Conservation (phyloP, 2,888 invertebrate species). For the Agriotes lineatus region DNA sequence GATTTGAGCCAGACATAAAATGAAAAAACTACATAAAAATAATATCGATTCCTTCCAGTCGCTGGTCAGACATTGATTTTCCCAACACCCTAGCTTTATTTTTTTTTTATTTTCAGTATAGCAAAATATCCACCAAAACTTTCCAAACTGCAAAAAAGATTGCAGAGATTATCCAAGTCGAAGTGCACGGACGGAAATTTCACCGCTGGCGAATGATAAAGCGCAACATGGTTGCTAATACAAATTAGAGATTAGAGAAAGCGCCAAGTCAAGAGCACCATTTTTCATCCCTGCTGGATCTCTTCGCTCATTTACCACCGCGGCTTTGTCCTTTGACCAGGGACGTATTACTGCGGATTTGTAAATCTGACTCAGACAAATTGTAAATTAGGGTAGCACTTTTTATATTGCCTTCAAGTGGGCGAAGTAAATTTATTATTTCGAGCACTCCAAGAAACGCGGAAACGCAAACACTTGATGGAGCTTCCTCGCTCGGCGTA, state of each 20-base stretch:
- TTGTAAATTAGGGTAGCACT: conserved; percentile 24
- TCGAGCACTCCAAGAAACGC: conserved; percentile 6
- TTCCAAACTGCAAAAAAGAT: too few species aligned
- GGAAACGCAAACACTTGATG: not conserved
- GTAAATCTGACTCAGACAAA: conserved; percentile 31
- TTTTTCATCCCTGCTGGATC: conserved; percentile 30
- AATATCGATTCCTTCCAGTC: too few species aligned
- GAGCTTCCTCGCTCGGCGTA: not conserved
- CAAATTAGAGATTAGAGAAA: conserved; percentile 33
- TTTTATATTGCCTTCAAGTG: conserved; percentile 20
- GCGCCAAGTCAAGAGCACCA: conserved; percentile 21
- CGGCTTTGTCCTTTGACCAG: conserved; percentile 29
- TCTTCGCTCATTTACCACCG: conserved; percentile 18
- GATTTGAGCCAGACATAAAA: too few species aligned
- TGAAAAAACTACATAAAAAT: too few species aligned
- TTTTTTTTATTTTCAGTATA: too few species aligned
- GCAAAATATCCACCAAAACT: too few species aligned
- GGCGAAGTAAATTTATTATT: conserved; percentile 22
- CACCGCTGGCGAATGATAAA: conserved; percentile 14
- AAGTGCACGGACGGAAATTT: not conserved
- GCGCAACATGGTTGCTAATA: conserved; percentile 28
- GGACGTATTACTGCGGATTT: conserved; percentile 30
- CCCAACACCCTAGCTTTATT: too few species aligned
- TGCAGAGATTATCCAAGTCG: too few species aligned
- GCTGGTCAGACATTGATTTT: too few species aligned